Percentiles rank a stretch among this genome's conserved stretches.
Conservation (phyloP, 2,113 vertebrate genomes). For the Cottus gobio region DNA sequence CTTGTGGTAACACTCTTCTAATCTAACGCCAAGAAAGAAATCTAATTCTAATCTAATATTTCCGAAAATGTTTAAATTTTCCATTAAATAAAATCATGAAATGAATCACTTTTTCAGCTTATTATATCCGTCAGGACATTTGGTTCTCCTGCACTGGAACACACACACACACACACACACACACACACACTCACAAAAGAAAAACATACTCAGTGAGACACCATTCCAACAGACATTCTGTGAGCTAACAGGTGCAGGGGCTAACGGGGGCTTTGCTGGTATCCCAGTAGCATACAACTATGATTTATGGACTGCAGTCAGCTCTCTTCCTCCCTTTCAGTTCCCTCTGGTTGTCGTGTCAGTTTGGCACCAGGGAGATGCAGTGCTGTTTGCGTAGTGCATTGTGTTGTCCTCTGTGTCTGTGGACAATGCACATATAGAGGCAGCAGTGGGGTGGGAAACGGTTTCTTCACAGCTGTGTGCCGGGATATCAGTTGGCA, state of each 20-base stretch:
- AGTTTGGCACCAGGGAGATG: constrained; percentile 49
- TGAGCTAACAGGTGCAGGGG: constrained; percentile 61
- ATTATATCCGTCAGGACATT: constrained; percentile 13
- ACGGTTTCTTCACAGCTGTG: constrained; percentile 33
- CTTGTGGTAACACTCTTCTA: background rate
- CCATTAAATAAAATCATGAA: background rate
- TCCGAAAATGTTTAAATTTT: background rate
- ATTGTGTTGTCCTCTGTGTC: constrained; percentile 52
- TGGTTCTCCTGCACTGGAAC: background rate
- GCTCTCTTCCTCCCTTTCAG: constrained; percentile 29
- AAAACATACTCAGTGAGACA: background rate
- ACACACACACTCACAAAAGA: constrained; percentile 6
- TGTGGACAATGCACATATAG: constrained; percentile 22
- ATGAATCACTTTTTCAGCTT: background rate
- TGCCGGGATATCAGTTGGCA: constrained; percentile 41
- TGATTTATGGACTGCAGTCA: constrained; percentile 71
- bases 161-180: background rate
- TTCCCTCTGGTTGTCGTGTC: constrained; percentile 49
- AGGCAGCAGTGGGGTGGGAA: constrained; percentile 34
- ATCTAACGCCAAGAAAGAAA: background rate
- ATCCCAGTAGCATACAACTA: constrained; percentile 40
- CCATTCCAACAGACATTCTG: constrained; percentile 24
- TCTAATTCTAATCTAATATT: background rate
- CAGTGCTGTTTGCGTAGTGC: constrained; percentile 58
- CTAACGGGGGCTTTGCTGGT: constrained; percentile 31